Conservation (phyloP, 1,140 invertebrate species). For the Calycopis cecrops region DNA sequence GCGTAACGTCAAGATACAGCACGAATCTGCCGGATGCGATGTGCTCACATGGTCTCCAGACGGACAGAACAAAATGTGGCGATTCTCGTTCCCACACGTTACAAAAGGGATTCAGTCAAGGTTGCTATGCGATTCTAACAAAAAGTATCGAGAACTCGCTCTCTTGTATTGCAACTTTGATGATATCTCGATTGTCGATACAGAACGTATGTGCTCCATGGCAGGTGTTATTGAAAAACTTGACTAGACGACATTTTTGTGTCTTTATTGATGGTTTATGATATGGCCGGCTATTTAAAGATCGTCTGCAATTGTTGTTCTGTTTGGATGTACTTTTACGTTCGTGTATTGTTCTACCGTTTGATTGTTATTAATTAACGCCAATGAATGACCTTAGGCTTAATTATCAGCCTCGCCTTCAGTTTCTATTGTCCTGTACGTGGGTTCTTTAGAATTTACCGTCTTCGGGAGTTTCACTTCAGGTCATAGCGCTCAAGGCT, state of each 20-base stretch:
- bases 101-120: slow-evolving; percentile 53
- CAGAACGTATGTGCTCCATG: slow-evolving; percentile 26
- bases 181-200: slow-evolving; percentile 32
- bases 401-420: not conserved
- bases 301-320: slow-evolving; percentile 1
- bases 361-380: not conserved
- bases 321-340: not conserved
- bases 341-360: not conserved
- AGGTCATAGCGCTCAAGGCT: too few species aligned
- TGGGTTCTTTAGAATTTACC: not conserved
- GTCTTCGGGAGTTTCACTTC: too few species aligned
- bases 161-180: slow-evolving; percentile 30
- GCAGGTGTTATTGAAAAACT: slow-evolving; percentile 47
- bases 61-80: slow-evolving; percentile 39
- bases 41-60: slow-evolving; percentile 61
- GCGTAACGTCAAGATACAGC: slow-evolving; percentile 34
- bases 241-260: slow-evolving; percentile 50
- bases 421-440: slow-evolving; percentile 1
- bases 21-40: slow-evolving; percentile 50
- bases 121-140: slow-evolving; percentile 57
- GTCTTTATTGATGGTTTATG: slow-evolving; percentile 26
- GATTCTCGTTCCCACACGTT: slow-evolving; percentile 61
- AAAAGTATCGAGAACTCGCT: slow-evolving; percentile 36
- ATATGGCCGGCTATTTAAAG: slow-evolving; percentile 16
- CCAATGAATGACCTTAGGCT: not conserved